phyloP scores from a whole-genome alignment of 2,888 invertebrate species.

The Brachyptera risi region DNA sequence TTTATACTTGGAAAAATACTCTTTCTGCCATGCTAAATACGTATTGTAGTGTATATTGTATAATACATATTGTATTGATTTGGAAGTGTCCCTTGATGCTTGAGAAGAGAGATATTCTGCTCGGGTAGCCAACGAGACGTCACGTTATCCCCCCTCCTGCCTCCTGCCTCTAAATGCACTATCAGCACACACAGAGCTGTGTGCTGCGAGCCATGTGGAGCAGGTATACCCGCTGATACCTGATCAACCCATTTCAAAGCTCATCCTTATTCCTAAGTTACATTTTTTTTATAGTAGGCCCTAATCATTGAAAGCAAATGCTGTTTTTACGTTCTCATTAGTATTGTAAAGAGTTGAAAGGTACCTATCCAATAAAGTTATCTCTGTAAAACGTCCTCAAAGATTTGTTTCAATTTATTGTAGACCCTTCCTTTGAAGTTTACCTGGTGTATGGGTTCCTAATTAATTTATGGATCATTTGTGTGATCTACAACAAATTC shows the following conservation, averaged over 20 bases:
- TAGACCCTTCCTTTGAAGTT: too few species aligned
- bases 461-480: too few species aligned
- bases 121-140: constrained; percentile 3
- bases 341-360: too few species aligned
- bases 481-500: too few species aligned
- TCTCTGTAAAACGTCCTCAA: too few species aligned
- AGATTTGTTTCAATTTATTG: too few species aligned
- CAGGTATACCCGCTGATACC: constrained; percentile 45
- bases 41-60: neutral
- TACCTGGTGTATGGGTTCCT: too few species aligned
- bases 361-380: too few species aligned
- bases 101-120: neutral
- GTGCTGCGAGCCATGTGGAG: constrained; percentile 39
- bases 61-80: neutral
- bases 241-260: constrained; percentile 7
- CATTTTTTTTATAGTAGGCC: too few species aligned
- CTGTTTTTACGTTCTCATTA: too few species aligned
- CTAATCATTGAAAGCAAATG: too few species aligned
- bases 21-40: neutral
- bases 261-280: too few species aligned
- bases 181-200: neutral
- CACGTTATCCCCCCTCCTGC: neutral
- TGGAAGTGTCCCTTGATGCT: constrained; percentile 10
- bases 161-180: neutral
- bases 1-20: constrained; percentile 16